Base-by-base conservation (phyloP, 2,113 vertebrate genomes). In the Balaeniceps rex region DNA sequence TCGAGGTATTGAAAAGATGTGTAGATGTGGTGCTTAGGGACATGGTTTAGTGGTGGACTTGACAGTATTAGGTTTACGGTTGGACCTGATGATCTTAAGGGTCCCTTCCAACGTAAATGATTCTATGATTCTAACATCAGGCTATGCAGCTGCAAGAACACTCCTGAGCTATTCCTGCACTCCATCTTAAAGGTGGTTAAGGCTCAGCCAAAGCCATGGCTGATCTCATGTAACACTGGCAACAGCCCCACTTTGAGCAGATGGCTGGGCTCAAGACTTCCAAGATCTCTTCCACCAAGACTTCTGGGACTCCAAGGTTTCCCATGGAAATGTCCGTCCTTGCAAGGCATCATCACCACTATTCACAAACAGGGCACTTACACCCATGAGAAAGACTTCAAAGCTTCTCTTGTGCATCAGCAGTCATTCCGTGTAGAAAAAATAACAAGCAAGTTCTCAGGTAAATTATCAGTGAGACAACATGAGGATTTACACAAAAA, bases 161-260 rank as follows among this genome's bases (percentile, higher is more conserved):
- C 58, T 80, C 34, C 66, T 14, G 47, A 68, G 85, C 57, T 78
- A n/a, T 22, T 75, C 68, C 61, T 57, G 28, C 36, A 8, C 38
- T 79, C 54, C 58, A 40, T 31, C 75, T n/a, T 10, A 52, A 42
- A 76, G n/a, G 36, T 34, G 44, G 52, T 47, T 38, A 51, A 66
- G 44, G 38, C 57, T 87, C 83, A 66, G 64, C 15, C 36, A 61
- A 88, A 77, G 38, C 49, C 60, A 44, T 0, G 0, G 23, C 36
- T 52, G 40, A 47, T 54, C 51, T 57, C 14, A 8, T 1, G 0
- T 23, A 49, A n/a, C 52, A 34, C 22, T 1, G 2, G 7, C 22
- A 52, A 83, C 40, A 83, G 63, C 38, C 29, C 2, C 0, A 6
- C 64, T 87, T 54, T 18, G 18, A 54, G 58, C 21, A 24, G 24